Conservation (phyloP, 2,113 vertebrate genomes). For the Pelecanus crispus region DNA sequence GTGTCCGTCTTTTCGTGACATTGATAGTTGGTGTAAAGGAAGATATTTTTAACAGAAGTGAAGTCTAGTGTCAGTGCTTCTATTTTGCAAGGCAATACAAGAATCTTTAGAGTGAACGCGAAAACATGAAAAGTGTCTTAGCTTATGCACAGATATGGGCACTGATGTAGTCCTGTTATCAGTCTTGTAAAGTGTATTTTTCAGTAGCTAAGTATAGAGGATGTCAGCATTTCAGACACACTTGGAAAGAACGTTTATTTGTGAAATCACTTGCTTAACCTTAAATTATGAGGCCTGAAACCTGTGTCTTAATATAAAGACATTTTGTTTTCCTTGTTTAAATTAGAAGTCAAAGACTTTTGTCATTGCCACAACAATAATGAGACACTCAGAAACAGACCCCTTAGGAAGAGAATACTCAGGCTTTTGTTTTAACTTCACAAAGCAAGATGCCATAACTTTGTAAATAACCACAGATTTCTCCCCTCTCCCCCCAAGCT, state of each 20-base stretch:
- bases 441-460: slow-evolving; percentile 3
- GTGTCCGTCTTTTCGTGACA: background rate
- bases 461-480: slow-evolving; percentile 18
- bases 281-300: background rate
- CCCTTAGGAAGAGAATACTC: background rate
- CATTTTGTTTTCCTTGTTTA: slow-evolving; percentile 11
- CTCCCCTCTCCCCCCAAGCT: background rate
- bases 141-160: background rate
- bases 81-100: background rate
- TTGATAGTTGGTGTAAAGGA: background rate
- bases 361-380: background rate
- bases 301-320: background rate
- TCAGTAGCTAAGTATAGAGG: background rate
- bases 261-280: background rate
- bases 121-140: background rate
- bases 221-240: background rate
- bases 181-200: background rate
- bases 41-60: background rate
- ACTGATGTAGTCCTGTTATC: background rate
- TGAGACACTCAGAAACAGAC: background rate
- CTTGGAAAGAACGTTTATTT: background rate
- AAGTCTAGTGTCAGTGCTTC: background rate
- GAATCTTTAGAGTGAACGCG: background rate
- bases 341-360: slow-evolving; percentile 14
- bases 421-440: slow-evolving; percentile 22